A percentile compares a stretch with the other conserved stretches of the same genome.
These are phyloP conservation scores for Drosophila bocki DNA, from an alignment of 1,140 invertebrate genomes.

Conservation along the genomic window DNA sequence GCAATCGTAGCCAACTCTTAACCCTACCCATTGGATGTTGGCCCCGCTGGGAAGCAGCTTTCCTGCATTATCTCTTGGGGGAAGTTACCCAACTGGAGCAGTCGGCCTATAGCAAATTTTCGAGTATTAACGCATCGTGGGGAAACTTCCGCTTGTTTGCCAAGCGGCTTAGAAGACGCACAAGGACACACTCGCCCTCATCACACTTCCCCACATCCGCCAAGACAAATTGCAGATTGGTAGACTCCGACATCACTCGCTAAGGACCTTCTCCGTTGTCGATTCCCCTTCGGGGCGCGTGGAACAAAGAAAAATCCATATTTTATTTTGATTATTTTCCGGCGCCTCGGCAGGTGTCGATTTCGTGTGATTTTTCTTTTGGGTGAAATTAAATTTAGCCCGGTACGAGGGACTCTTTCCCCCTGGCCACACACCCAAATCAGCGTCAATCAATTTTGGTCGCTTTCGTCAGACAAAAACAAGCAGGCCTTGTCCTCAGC, in stretches of 20 bases:
- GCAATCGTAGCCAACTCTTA: constrained; percentile 17
- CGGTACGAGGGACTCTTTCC: constrained; percentile 20
- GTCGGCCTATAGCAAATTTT: constrained; percentile 74
- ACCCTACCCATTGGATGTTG: constrained; percentile 8
- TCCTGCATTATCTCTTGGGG: constrained; percentile 56
- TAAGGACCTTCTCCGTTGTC: constrained; percentile 31
- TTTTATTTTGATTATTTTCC: constrained; percentile 84
- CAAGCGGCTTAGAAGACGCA: constrained; percentile 60
- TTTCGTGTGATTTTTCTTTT: constrained; percentile 54
- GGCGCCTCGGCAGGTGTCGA: constrained; percentile 77
- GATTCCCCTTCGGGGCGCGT: constrained; percentile 43
- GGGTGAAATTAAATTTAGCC: constrained; percentile 75
- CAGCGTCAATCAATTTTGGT: constrained; percentile 79
- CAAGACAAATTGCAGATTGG: constrained; percentile 82
- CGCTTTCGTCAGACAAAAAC: constrained; percentile 71
- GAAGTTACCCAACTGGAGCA: constrained; percentile 15
- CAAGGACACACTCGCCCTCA: constrained; percentile 15
- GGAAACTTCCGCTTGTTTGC: constrained; percentile 78
- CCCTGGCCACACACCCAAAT: constrained; percentile 42
- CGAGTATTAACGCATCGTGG: constrained; percentile 69
- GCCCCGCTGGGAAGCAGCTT: constrained; percentile 39
- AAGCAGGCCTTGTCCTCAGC: constrained; percentile 59
- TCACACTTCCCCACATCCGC: constrained; percentile 32
- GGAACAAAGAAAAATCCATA: constrained; percentile 76
- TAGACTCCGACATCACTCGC: constrained; percentile 56